Percentiles rank a stretch among this genome's conserved stretches.
Conservation (phyloP, 2,888 invertebrate genomes). For the Tridacna crocea region DNA sequence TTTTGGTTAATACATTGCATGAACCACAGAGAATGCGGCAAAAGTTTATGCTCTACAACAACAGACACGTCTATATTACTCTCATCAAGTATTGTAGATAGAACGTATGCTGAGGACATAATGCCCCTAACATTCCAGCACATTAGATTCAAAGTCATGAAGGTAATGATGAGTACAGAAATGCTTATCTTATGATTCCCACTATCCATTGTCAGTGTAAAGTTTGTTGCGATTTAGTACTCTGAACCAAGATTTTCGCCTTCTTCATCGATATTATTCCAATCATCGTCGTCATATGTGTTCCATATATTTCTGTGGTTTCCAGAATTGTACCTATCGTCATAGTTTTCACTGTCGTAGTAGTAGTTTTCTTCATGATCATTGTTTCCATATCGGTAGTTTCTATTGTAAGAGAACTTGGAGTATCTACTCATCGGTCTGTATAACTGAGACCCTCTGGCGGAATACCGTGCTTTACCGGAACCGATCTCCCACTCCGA, state of each 20-base stretch:
- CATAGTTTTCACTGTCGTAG: background rate
- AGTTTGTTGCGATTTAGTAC: background rate
- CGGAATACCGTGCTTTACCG: background rate
- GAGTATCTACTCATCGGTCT: too few relatives aligned
- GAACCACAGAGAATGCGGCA: background rate
- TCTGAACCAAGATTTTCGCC: background rate
- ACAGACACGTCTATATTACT: conserved; percentile 6
- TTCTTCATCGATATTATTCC: background rate
- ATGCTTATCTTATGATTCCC: background rate
- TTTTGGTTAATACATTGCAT: conserved; percentile 3
- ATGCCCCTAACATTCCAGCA: conserved; percentile 22
- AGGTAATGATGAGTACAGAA: background rate
- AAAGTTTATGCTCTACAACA: conserved; percentile 11
- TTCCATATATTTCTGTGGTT: background rate
- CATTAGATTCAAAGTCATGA: conserved; percentile 2
- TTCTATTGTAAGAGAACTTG: background rate
- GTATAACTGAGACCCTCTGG: background rate
- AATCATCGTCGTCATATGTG: background rate
- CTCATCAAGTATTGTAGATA: background rate
- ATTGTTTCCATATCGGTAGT: background rate
- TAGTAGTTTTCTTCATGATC: background rate
- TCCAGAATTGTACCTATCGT: background rate
- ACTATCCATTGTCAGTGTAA: background rate
- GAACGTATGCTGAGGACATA: conserved; percentile 4
- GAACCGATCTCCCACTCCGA: background rate